Base-by-base conservation (phyloP, 2,797 vertebrate genomes). In the Leuciscus waleckii region DNA sequence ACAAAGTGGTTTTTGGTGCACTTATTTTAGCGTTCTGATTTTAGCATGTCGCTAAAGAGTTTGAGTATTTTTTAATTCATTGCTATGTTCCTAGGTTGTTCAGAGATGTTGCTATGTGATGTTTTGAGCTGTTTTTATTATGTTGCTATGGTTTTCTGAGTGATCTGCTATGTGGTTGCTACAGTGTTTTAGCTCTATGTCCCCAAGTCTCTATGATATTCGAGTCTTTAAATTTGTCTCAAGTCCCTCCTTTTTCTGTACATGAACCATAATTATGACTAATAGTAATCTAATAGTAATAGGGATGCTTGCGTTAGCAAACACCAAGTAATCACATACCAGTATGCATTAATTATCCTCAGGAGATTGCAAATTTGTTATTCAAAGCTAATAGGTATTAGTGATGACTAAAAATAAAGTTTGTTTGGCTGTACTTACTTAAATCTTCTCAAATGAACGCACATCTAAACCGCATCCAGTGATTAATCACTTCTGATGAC, bases 401-500 rank as follows among this genome's bases (percentile, higher is more conserved):
- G 46, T 56, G 37, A 71, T 86, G 61, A 69, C 17, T 74, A 61
- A 49, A 74, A 79, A 86, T 79, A 74, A 41, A 80, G 84, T 10
- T 51, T 79, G 37, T 83, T 87, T 61, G 76, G n/a, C 49, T 23
- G 26, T 54, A 68, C 29, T 7, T 77, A 19, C 26, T 81, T 61
- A 58, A 21, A 46, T 76, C 2, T 35, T 67, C 29, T 76, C 49
- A 43, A 67, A 79, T 63, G 67, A 69, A 81, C 23, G 61, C 79
- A 83, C 79, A 86, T 32, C 69, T 73, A 80, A 43, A 37, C 21
- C 82, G 49, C 69, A 83, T 76, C 54, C 32, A 70, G 3, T 67
- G 49, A 87, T 87, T 86, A 89, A 87, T 87, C 78, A 87, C 78
- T 61, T 71, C 49, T 87, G 83, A 83, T 78, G 58, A 76, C 26